Conservation (phyloP, 2,797 vertebrate species). For the Choloepus didactylus region DNA sequence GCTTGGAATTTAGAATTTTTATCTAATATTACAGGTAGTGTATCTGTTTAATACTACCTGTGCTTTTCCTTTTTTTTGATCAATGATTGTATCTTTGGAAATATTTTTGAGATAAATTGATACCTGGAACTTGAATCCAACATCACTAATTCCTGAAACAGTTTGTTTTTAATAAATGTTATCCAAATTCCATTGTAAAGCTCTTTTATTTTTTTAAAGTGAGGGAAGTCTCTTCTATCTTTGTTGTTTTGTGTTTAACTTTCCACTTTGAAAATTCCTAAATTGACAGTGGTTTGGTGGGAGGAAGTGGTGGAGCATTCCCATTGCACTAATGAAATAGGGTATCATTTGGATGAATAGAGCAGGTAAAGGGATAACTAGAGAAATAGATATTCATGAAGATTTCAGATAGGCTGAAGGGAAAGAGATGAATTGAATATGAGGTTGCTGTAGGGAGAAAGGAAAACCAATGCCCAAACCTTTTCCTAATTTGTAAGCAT, state of each 20-base stretch:
- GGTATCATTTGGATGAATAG: accelerated
- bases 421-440: accelerated
- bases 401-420: not conserved
- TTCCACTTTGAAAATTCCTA: not conserved
- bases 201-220: not conserved
- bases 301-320: not conserved
- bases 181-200: not conserved
- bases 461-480: not conserved
- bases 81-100: not conserved
- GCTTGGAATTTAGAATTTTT: too few species aligned
- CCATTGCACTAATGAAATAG: too few species aligned
- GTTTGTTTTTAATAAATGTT: not conserved
- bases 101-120: not conserved
- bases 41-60: too few species aligned
- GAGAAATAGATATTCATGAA: not conserved
- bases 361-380: not conserved
- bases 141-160: not conserved
- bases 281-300: too few species aligned
- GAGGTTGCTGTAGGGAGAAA: not conserved
- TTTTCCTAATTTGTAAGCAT: not conserved
- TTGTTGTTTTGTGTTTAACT: not conserved
- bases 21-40: not conserved
- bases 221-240: not conserved
- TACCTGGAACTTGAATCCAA: not conserved
- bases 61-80: too few species aligned